A percentile compares a stretch with the other conserved stretches of the same genome.
phyloP scores from a whole-genome alignment of 2,888 invertebrate genomes.

The Cephus pulcher region DNA sequence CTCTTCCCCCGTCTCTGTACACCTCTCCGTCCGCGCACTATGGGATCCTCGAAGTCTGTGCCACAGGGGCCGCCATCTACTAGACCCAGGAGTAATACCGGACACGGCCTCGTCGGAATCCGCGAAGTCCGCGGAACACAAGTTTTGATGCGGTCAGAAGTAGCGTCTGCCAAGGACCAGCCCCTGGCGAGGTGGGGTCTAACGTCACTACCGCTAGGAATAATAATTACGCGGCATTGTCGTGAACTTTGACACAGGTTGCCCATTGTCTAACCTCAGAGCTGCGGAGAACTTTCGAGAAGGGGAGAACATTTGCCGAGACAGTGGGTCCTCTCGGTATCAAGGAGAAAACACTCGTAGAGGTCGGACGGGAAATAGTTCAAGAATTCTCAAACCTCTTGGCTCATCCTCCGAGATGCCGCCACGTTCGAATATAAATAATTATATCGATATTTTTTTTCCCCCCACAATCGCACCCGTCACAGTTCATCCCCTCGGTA shows the following conservation, averaged over 20 bases:
- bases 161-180: not conserved
- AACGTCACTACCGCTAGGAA: not conserved
- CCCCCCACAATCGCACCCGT: no score
- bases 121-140: not conserved
- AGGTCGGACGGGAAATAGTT: not conserved
- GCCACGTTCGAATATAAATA: not conserved
- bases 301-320: not conserved
- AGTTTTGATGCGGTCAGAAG: not conserved
- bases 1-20: slow-evolving; percentile 13
- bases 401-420: not conserved
- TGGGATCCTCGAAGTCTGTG: not conserved
- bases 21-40: not conserved
- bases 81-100: not conserved
- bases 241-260: not conserved
- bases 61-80: not conserved
- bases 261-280: not conserved
- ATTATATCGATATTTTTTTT: not conserved
- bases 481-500: no score
- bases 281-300: not conserved
- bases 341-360: not conserved
- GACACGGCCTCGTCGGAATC: not conserved
- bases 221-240: not conserved
- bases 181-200: not conserved
- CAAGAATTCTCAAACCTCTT: not conserved
- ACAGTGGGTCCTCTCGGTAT: not conserved